Conservation (phyloP, 2,797 vertebrate genomes). For the Nasua narica region DNA sequence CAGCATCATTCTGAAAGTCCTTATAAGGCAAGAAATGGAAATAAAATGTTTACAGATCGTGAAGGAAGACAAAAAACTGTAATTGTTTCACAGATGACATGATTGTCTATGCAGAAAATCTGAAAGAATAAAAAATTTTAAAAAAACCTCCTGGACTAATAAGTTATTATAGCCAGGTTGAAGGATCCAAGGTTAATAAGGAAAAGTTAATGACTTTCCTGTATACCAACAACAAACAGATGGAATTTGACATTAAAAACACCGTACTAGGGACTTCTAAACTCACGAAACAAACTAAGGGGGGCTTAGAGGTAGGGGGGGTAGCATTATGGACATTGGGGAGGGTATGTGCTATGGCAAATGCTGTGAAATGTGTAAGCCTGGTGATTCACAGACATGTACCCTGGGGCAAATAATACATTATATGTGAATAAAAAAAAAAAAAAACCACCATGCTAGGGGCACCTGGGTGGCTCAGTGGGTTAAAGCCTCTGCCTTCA, state of each 20-base stretch:
- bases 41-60: not conserved
- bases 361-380: too few species aligned
- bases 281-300: too few species aligned
- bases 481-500: too few species aligned
- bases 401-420: too few species aligned
- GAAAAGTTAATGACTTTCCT: not conserved
- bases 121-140: not conserved
- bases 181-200: not conserved
- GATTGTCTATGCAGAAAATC: not conserved
- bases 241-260: not conserved
- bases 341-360: too few species aligned
- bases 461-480: too few species aligned
- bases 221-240: not conserved
- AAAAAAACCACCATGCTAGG: too few species aligned
- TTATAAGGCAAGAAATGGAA: not conserved
- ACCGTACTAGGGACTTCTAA: not conserved
- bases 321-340: too few species aligned
- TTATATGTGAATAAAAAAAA: too few species aligned
- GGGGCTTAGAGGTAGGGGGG: too few species aligned
- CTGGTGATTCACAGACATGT: too few species aligned
- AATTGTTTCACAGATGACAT: not conserved
- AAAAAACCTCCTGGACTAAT: not conserved
- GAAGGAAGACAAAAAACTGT: not conserved
- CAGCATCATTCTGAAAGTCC: not conserved
- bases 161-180: not conserved